phyloP scores from a whole-genome alignment of 92 coral and sea anemone species.

The Palythoa grandiflora region DNA sequence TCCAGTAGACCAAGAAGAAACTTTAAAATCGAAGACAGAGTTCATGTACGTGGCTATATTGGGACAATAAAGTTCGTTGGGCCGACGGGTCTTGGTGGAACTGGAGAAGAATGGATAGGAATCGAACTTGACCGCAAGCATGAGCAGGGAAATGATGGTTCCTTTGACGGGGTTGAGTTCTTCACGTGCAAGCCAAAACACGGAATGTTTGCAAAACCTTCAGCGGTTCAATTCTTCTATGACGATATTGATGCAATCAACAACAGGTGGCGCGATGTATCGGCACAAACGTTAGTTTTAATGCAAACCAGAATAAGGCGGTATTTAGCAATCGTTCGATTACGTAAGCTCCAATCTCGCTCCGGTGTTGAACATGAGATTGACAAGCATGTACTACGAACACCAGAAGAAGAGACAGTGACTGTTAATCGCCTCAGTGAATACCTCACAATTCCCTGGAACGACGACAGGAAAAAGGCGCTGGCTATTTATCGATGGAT shows the following conservation, averaged over 20 bases:
- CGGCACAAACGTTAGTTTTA: slow-evolving; percentile 63
- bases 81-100: slow-evolving; percentile 62
- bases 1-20: neutral
- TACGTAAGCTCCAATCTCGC: slow-evolving; percentile 70
- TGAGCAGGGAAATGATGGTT: slow-evolving; percentile 65
- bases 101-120: slow-evolving; percentile 70
- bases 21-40: slow-evolving; percentile 66
- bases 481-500: slow-evolving; percentile 86
- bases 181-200: slow-evolving; percentile 60
- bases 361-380: slow-evolving; percentile 70
- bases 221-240: slow-evolving; percentile 45
- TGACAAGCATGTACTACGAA: slow-evolving; percentile 70
- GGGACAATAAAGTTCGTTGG: slow-evolving; percentile 71
- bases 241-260: slow-evolving; percentile 47
- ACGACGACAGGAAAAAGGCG: slow-evolving; percentile 70
- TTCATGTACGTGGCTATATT: slow-evolving; percentile 69
- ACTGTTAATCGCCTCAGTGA: slow-evolving; percentile 69
- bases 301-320: slow-evolving; percentile 70
- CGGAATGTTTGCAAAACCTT: slow-evolving; percentile 69
- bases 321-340: slow-evolving; percentile 63
- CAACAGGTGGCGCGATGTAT: slow-evolving; percentile 43
- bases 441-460: slow-evolving; percentile 77
- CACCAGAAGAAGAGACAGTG: slow-evolving; percentile 69
- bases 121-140: slow-evolving; percentile 66
- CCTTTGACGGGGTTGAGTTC: slow-evolving; percentile 65